A percentile compares a stretch with the other conserved stretches of the same genome.
Conservation (phyloP, 1,140 invertebrate genomes). For the Hydropsyche tenuis region DNA sequence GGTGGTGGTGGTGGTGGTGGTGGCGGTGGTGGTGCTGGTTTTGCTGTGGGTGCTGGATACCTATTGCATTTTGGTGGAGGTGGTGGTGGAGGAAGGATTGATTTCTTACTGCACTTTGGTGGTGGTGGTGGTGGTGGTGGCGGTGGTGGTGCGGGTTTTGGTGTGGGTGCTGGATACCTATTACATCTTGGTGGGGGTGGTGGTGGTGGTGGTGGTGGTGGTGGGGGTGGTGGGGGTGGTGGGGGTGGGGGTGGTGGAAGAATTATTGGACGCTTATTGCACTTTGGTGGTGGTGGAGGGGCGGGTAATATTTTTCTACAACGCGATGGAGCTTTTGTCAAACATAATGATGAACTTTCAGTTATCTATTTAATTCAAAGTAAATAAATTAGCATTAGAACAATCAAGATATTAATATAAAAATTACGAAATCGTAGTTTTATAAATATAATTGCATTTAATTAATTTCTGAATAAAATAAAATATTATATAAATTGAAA, state of each 20-base stretch:
- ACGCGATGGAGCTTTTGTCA: not conserved
- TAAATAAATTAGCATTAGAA: too few species aligned
- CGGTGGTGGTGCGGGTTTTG: not conserved
- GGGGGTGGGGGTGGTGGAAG: not conserved
- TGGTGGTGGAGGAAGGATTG: not conserved
- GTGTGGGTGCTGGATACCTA: not conserved
- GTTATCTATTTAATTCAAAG: not conserved
- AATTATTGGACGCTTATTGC: not conserved
- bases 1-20: constrained; percentile 15
- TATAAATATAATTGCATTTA: too few species aligned
- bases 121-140: not conserved
- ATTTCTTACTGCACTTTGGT: not conserved
- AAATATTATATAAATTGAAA: not conserved
- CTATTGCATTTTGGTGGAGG: too few species aligned
- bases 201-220: not conserved
- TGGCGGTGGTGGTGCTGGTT: not conserved
- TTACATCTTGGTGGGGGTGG: not conserved
- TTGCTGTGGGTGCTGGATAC: not conserved
- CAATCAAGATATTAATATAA: too few species aligned
- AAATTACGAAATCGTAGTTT: too few species aligned
- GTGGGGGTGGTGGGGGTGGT: not conserved
- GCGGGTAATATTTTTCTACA: not conserved
- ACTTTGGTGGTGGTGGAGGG: not conserved
- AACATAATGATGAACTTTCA: not conserved
- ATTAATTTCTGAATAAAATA: too few species aligned